Percentiles rank a stretch among this genome's conserved stretches.
These are phyloP conservation scores for Zaprionus kolodkinae DNA, from an alignment of 1,140 invertebrate genomes.

Conservation along the genomic window DNA sequence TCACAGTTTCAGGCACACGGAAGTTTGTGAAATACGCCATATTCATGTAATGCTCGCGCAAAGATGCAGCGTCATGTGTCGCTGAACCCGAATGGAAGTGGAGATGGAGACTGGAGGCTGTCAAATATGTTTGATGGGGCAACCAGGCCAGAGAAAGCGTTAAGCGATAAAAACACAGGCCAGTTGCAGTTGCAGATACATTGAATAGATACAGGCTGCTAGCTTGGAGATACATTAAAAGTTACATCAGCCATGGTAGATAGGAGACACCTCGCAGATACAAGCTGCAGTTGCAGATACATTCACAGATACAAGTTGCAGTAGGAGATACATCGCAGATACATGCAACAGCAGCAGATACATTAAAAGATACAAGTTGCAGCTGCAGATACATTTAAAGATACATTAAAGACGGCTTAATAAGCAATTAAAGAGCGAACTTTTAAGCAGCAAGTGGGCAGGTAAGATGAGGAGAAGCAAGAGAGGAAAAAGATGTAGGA, in stretches of 20 bases:
- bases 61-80: slow-evolving; percentile 38
- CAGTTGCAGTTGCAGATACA: slow-evolving; percentile 4
- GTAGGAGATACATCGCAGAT: too few relatives aligned
- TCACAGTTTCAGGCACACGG: slow-evolving; percentile 22
- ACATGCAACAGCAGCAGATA: too few relatives aligned
- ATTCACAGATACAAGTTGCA: too few relatives aligned
- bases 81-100: slow-evolving; percentile 28
- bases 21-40: slow-evolving; percentile 31
- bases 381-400: neutral
- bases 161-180: neutral
- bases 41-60: slow-evolving; percentile 25
- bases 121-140: slow-evolving; percentile 23
- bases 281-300: neutral
- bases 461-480: neutral
- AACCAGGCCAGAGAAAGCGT: slow-evolving; percentile 24
- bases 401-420: slow-evolving; percentile 22
- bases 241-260: too few relatives aligned
- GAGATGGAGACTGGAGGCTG: neutral
- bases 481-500: neutral
- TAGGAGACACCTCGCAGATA: too few relatives aligned
- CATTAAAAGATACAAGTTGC: neutral
- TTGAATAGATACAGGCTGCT: neutral
- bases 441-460: neutral
- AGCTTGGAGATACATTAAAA: too few relatives aligned
- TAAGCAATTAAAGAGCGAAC: slow-evolving; percentile 5